Conservation (phyloP, 2,113 vertebrate genomes). For the Haplochromis vanheusdeni region DNA sequence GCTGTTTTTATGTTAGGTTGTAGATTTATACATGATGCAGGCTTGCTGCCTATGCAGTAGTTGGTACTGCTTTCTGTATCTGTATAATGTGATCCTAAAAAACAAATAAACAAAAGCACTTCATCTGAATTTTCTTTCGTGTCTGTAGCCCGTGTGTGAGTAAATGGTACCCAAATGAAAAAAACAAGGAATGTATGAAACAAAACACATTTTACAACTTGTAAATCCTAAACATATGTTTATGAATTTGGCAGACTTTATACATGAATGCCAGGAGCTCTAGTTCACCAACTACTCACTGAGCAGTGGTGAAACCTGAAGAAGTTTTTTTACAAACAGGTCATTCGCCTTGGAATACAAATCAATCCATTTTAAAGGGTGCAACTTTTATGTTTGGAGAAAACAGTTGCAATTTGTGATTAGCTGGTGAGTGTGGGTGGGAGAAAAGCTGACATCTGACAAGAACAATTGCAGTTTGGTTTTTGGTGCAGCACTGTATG, state of each 20-base stretch:
- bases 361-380: neutral
- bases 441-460: neutral
- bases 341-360: neutral
- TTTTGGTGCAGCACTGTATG: neutral
- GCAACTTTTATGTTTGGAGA: neutral
- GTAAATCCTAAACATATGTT: neutral
- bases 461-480: rapidly evolving
- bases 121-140: neutral
- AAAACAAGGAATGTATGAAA: rapidly evolving
- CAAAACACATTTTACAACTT: neutral
- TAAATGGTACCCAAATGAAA: neutral
- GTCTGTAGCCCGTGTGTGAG: neutral
- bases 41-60: neutral
- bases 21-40: neutral
- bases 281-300: neutral
- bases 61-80: neutral
- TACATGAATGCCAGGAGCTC: neutral
- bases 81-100: neutral
- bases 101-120: neutral
- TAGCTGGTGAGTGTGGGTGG: neutral
- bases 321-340: neutral
- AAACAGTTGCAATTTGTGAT: neutral
- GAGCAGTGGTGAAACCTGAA: neutral
- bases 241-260: neutral
- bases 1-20: neutral